These are phyloP conservation scores for Acanthurus lineatus DNA, from an alignment of 2,797 vertebrate genomes.

Conservation along the genomic window DNA sequence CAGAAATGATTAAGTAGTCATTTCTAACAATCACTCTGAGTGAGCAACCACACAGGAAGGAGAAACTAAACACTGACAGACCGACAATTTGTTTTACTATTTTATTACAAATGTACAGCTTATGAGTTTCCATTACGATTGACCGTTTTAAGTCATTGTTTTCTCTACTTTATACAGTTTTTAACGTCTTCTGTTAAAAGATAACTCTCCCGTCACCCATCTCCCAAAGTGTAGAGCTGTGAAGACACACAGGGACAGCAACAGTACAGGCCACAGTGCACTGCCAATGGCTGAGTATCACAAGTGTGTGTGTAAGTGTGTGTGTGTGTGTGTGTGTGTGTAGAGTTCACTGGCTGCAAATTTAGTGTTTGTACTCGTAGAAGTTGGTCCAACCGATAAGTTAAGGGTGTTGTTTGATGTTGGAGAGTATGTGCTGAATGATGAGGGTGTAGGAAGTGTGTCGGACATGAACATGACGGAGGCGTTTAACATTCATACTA, in stretches of 20 bases:
- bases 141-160: conserved; percentile 81
- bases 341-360: conserved; percentile 45
- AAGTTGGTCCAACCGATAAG: conserved; percentile 66
- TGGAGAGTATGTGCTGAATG: conserved; percentile 44
- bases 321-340: neutral
- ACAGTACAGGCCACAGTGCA: conserved; percentile 69
- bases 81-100: conserved; percentile 79
- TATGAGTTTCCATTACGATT: conserved; percentile 87
- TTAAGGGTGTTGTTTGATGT: conserved; percentile 44
- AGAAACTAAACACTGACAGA: conserved; percentile 5
- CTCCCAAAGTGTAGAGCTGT: conserved; percentile 78
- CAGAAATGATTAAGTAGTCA: neutral
- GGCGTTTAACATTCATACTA: conserved; percentile 75
- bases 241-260: conserved; percentile 67
- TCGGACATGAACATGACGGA: conserved; percentile 52
- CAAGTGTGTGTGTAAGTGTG: conserved; percentile 22
- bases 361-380: conserved; percentile 54
- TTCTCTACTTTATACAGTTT: conserved; percentile 86
- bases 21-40: neutral
- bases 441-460: conserved; percentile 41
- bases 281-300: conserved; percentile 59
- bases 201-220: conserved; percentile 79
- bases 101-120: conserved; percentile 92
- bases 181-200: conserved; percentile 79
- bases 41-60: neutral